These are phyloP conservation scores for Ceramica pisi DNA, from an alignment of 2,888 invertebrate species.

Conservation along the genomic window DNA sequence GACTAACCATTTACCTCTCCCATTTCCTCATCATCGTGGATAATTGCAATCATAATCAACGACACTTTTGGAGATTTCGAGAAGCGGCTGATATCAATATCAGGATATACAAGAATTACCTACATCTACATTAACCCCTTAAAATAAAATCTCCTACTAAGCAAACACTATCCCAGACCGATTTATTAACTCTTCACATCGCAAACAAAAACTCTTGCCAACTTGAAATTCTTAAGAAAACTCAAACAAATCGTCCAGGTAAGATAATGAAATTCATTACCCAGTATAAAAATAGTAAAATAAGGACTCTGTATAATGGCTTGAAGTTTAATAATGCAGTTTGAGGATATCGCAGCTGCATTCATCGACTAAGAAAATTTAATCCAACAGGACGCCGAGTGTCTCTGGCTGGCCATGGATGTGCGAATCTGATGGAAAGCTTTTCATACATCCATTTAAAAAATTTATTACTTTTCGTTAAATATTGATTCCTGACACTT, in stretches of 20 bases:
- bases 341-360: conserved; percentile 72
- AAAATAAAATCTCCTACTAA: neutral
- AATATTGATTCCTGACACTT: neutral
- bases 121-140: too few species aligned
- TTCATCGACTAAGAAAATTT: conserved; percentile 78
- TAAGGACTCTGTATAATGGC: conserved; percentile 37
- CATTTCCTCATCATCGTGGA: too few species aligned
- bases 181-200: conserved; percentile 1
- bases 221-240: conserved; percentile 33
- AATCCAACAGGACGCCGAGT: conserved; percentile 72
- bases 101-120: too few species aligned
- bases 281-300: conserved; percentile 49
- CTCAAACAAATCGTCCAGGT: conserved; percentile 27
- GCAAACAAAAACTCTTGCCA: conserved; percentile 26
- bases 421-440: conserved; percentile 33
- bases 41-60: too few species aligned
- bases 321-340: conserved; percentile 61
- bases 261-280: conserved; percentile 53
- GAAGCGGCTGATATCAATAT: too few species aligned
- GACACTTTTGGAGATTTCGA: neutral
- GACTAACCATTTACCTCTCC: too few species aligned
- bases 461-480: neutral
- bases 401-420: conserved; percentile 62
- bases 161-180: neutral
- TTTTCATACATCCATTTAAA: neutral